phyloP scores from a whole-genome alignment of 2,797 vertebrate genomes.

The Sebastes glaucus region DNA sequence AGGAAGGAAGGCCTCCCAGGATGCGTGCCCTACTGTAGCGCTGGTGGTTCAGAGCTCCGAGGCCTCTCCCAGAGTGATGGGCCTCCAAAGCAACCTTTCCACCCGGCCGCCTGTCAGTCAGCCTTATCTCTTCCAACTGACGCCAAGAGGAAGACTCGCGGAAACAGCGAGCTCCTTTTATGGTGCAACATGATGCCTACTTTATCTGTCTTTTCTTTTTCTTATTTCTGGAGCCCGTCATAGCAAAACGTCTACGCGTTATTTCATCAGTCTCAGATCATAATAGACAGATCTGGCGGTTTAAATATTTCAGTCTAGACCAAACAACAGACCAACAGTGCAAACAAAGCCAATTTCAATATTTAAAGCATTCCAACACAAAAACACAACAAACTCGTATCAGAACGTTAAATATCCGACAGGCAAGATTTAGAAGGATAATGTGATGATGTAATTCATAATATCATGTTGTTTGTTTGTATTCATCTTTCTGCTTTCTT shows the following conservation, averaged over 20 bases:
- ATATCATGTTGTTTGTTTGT: background rate
- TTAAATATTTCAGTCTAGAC: background rate
- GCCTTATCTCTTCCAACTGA: conserved; percentile 25
- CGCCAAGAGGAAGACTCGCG: conserved; percentile 8
- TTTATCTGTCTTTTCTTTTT: background rate
- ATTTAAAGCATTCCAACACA: background rate
- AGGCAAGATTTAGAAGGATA: too few species aligned
- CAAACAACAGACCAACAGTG: background rate
- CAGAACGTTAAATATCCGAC: background rate
- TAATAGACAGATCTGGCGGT: background rate
- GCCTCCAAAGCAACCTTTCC: conserved; percentile 57
- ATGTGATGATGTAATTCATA: background rate
- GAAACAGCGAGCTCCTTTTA: conserved; percentile 3
- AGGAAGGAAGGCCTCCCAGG: conserved; percentile 47
- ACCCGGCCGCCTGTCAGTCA: conserved; percentile 61
- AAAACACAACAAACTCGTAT: background rate
- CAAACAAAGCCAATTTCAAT: background rate
- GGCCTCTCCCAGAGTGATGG: conserved; percentile 59
- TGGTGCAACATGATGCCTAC: background rate
- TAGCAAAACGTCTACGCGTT: background rate
- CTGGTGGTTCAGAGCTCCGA: conserved; percentile 37
- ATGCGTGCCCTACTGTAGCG: conserved; percentile 35
- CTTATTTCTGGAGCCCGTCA: background rate
- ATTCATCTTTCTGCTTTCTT: background rate
- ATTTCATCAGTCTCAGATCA: background rate